Evolutionary conservation across 2,113 vertebrate species (phyloP).

Genomic region (Tupaia chinensis): DNA sequence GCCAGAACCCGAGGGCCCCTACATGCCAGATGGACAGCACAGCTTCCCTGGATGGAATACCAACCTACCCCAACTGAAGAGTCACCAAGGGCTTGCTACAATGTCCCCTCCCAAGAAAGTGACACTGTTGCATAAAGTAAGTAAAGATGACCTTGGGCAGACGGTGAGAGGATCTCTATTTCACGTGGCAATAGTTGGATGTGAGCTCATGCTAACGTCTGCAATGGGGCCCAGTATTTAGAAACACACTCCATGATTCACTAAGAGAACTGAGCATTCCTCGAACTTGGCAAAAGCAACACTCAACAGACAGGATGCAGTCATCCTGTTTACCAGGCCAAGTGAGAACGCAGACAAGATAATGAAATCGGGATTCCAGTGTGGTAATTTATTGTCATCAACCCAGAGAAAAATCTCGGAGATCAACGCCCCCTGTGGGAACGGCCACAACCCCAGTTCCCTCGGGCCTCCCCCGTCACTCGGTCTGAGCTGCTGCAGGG

Average conservation of each 20-base stretch:
- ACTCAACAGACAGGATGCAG: background rate
- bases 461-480: background rate
- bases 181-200: too few species aligned
- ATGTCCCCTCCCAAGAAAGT: background rate
- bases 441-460: background rate
- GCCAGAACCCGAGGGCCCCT: fast-evolving
- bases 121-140: background rate
- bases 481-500: background rate
- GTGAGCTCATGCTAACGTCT: background rate
- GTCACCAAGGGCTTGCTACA: background rate
- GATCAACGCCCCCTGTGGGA: background rate
- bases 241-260: background rate
- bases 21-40: too few species aligned
- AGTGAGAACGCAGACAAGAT: background rate
- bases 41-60: background rate
- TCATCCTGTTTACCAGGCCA: background rate
- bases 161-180: background rate
- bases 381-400: background rate
- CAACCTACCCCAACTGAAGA: background rate
- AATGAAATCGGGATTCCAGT: background rate
- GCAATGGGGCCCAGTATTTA: background rate
- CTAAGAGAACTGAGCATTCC: background rate
- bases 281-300: background rate
- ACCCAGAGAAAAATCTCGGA: background rate
- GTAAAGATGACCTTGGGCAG: background rate